Base-by-base conservation (phyloP, 2,113 vertebrate species). In the Axis porcinus region DNA sequence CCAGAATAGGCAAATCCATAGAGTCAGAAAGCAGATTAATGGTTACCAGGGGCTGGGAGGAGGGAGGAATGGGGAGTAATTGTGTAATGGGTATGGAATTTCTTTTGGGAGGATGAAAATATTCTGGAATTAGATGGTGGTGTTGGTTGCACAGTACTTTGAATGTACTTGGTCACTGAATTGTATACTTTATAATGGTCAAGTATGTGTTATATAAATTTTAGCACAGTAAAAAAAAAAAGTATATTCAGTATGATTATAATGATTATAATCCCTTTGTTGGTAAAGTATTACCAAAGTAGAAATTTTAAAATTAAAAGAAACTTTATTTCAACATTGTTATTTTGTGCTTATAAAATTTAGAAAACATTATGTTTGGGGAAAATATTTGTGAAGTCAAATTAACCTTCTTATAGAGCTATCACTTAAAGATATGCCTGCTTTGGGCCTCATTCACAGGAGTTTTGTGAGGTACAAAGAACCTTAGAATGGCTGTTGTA, bases 341-440 rank as follows among this genome's bases (percentile, higher is more conserved):
- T 74, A 54, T 85, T 87, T 89, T 70, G 15, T 92, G 62, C 43
- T 94, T 97, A 94, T 43, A 92, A 88, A 94, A 84, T 40, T 92
- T 54, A 47, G 0, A 81, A 86, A 96, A 74, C 3, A 28, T 83
- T 57, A 45, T 14, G 10, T 76, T 87, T 89, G 64, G 7, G 52
- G 15, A 84, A 97, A 96, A 81, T 82, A 43, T 9, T 36, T 45
- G 16, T 36, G 58, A 84, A 58, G 23, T 81, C 76, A 93, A 86
- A 28, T 78, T 89, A 67, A 74, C 19, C 57, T 19, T 58, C 25
- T 93, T 91, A 81, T 64, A 81, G 88, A 62, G 11, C 5, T 83
- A 82, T 70, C 7, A 87, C 2, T 76, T 64, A 33, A 79, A 88
- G 13, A 15, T 40, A 47, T 58, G 8, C 62, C 16, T 83, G 30